Evolutionary conservation across 2,888 invertebrate species (phyloP).

Genomic region (Acanthosepion pharaonis): DNA sequence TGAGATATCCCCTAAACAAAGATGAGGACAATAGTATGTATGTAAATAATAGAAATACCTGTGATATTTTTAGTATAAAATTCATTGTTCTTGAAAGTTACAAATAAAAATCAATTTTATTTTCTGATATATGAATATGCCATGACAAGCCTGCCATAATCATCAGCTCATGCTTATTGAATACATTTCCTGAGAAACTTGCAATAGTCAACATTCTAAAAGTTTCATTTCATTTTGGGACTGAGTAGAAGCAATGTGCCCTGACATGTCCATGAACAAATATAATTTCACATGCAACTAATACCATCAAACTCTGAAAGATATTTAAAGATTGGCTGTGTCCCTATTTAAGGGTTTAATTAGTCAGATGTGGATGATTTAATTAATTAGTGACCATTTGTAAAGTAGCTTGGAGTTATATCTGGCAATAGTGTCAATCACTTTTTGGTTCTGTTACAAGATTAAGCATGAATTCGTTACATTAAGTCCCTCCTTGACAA

Average conservation of each 20-base stretch:
- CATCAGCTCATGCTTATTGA: not conserved
- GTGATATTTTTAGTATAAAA: too few species aligned
- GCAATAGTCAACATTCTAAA: not conserved
- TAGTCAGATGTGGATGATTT: slow-evolving; percentile 1
- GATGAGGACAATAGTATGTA: too few species aligned
- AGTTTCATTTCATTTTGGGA: not conserved
- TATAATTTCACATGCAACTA: too few species aligned
- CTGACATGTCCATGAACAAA: not conserved
- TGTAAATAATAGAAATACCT: too few species aligned
- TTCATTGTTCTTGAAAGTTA: too few species aligned
- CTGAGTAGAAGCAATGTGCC: not conserved
- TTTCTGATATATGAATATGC: not conserved
- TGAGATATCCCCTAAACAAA: too few species aligned
- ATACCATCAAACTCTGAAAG: not conserved
- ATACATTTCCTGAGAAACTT: not conserved
- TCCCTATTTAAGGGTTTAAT: slow-evolving; percentile 33
- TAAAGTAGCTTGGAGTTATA: not conserved
- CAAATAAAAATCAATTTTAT: too few species aligned
- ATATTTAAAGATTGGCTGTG: not conserved
- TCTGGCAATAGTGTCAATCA: not conserved
- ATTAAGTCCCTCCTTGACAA: not conserved
- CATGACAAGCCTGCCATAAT: not conserved
- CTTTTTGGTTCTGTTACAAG: not conserved
- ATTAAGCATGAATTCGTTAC: not conserved
- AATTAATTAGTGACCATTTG: slow-evolving; percentile 3